Conservation (phyloP, 2,113 vertebrate genomes). For the Urocynchramus pylzowi region DNA sequence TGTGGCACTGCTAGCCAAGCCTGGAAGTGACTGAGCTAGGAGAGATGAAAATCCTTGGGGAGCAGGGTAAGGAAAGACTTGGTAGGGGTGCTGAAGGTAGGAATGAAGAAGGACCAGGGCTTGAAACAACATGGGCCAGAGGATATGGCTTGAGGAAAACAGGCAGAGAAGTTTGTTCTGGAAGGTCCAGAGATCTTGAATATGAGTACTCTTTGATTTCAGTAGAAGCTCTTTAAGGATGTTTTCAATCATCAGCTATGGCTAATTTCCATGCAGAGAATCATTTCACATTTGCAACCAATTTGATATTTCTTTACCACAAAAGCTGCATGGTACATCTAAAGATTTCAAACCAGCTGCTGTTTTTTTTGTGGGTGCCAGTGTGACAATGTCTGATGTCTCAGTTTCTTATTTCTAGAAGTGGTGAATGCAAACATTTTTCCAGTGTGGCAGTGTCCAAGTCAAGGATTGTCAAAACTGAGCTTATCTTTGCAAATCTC, state of each 20-base stretch:
- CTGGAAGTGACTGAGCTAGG: neutral
- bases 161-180: neutral
- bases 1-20: neutral
- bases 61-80: neutral
- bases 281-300: neutral
- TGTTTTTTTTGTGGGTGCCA: neutral
- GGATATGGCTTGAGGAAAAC: neutral
- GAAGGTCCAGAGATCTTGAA: neutral
- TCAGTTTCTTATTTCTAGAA: neutral
- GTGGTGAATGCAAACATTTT: neutral
- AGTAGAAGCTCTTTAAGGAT: neutral
- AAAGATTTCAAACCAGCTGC: neutral
- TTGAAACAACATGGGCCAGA: neutral
- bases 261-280: neutral
- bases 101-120: neutral
- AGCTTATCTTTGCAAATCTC: neutral
- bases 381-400: neutral
- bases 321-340: fast-evolving
- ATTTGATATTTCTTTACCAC: neutral
- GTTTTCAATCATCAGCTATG: neutral
- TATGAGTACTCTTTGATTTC: neutral
- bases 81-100: neutral
- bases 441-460: neutral
- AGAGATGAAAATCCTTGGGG: neutral
- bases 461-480: neutral